Percentiles rank a stretch among this genome's conserved stretches.
These are phyloP conservation scores for Cosmopolites sordidus DNA, from an alignment of 2,888 invertebrate genomes.

Conservation along the genomic window DNA sequence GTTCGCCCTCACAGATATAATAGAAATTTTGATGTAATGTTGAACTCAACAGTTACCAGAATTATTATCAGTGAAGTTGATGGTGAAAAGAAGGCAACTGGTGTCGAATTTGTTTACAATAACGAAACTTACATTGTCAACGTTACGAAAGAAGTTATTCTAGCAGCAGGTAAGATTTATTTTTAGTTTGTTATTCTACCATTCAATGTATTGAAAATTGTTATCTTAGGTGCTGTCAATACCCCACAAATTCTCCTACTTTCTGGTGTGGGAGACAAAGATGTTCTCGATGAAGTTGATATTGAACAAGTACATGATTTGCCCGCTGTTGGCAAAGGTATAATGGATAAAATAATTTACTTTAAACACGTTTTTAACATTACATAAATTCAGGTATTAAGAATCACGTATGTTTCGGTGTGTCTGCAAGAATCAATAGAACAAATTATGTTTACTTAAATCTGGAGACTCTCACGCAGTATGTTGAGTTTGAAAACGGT, in stretches of 20 bases:
- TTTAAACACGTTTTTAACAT: too few relatives aligned
- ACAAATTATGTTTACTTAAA: constrained; percentile 45
- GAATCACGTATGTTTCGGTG: constrained; percentile 59
- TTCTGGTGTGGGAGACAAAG: constrained; percentile 62
- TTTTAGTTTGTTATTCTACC: not conserved
- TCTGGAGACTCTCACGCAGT: constrained; percentile 57
- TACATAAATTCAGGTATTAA: constrained; percentile 57
- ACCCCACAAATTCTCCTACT: constrained; percentile 63
- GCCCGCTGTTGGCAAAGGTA: constrained; percentile 59
- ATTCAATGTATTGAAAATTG: not conserved
- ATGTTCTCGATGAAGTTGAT: constrained; percentile 54
- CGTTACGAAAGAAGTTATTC: constrained; percentile 56
- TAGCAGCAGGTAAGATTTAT: constrained; percentile 53
- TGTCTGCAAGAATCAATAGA: constrained; percentile 38
- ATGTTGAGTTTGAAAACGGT: constrained; percentile 54
- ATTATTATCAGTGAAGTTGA: constrained; percentile 46
- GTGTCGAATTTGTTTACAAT: constrained; percentile 56
- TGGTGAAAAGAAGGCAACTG: constrained; percentile 50
- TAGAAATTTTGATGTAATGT: constrained; percentile 56
- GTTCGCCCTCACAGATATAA: constrained; percentile 55
- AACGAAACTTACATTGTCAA: constrained; percentile 48
- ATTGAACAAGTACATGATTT: constrained; percentile 58
- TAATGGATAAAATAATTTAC: not conserved
- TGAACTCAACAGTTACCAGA: constrained; percentile 58
- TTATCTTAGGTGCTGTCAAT: constrained; percentile 50